Base-by-base conservation (phyloP, 2,888 invertebrate species). In the Agrenia bidenticulata region DNA sequence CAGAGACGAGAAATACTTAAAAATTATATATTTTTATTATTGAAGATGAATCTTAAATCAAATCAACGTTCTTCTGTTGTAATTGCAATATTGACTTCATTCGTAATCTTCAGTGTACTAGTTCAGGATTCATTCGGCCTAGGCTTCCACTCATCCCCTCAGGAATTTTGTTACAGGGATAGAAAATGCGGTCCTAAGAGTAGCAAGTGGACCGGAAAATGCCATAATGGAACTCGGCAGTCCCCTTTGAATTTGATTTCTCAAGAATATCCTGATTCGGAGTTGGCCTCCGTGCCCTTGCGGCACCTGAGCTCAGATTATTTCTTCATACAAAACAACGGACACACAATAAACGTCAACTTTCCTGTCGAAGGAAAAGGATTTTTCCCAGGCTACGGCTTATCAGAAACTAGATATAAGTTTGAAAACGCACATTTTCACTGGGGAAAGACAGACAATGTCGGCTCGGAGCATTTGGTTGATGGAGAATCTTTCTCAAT, bases 381-480 rank as follows among this genome's bases (percentile, higher is more conserved):
- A 4, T 17, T 45, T 4, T 45, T 45, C 15, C 45, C 45, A 5
- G 45, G 45, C 4, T 17, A 45, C n/a, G 45, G 45, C 5, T n/a
- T 45, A 5, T 45, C 45, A 19, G 17, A 53, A 39, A 45, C 39
- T 1, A 24, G 19, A 11, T 63, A 58, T 17, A 39, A 58, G 26
- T 53, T 63, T 9, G 58, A 37, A 9, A 50, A 58, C 26, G 24
- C 41, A 13, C 57, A 63, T 37, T 58, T 63, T 21, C 63, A 63
- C 53, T 63, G 63, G 63, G 63, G 63, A 26, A 37, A 24, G 5
- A 23, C n/a, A 4, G 41, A 51, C 17, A 21, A 58, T 19, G 15
- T 58, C 1, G 63, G 63, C 2, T 63, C 63, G 27, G 63, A 63
- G 26, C 63, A 63, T 41, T 19, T 50, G 17, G 37, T 63, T 11